A percentile compares a stretch with the other conserved stretches of the same genome.
These are phyloP conservation scores for Dyspetes luteomarginatus DNA, from an alignment of 2,888 invertebrate species.

Conservation along the genomic window DNA sequence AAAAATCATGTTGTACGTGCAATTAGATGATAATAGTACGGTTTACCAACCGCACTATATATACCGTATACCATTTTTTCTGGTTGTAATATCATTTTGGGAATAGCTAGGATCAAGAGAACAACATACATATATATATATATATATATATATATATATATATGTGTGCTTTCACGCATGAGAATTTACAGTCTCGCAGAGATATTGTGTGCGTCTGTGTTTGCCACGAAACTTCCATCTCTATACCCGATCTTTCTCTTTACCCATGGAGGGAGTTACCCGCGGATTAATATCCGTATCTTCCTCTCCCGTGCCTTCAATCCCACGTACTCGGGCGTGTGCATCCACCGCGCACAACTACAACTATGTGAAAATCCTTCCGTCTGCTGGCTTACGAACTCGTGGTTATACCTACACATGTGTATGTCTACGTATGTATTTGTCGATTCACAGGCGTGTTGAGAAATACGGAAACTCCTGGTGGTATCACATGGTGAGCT, in stretches of 20 bases:
- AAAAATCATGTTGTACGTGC: too few relatives aligned
- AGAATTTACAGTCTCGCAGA: constrained; percentile 4
- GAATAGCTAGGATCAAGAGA: too few relatives aligned
- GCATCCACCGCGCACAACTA: constrained; percentile 36
- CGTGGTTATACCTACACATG: constrained; percentile 9
- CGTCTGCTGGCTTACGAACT: constrained; percentile 40
- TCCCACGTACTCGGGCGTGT: constrained; percentile 46
- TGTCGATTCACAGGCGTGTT: constrained; percentile 5
- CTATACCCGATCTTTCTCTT: constrained; percentile 21
- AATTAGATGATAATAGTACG: too few relatives aligned
- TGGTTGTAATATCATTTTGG: too few relatives aligned
- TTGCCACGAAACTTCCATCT: constrained; percentile 42
- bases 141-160: neutral
- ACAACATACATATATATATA: too few relatives aligned
- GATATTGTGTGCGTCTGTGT: neutral
- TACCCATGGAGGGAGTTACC: constrained; percentile 70
- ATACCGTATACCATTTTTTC: too few relatives aligned
- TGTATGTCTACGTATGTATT: constrained; percentile 32
- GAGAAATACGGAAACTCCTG: constrained; percentile 22
- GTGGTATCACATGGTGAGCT: constrained; percentile 49
- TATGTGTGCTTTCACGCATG: neutral
- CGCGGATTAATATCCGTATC: constrained; percentile 78
- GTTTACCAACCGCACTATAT: too few relatives aligned
- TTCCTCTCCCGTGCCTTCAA: constrained; percentile 64
- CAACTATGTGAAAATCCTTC: constrained; percentile 52